These are phyloP conservation scores for Brachionus paranguensis DNA, from an alignment of 1,140 invertebrate genomes.

Conservation along the genomic window DNA sequence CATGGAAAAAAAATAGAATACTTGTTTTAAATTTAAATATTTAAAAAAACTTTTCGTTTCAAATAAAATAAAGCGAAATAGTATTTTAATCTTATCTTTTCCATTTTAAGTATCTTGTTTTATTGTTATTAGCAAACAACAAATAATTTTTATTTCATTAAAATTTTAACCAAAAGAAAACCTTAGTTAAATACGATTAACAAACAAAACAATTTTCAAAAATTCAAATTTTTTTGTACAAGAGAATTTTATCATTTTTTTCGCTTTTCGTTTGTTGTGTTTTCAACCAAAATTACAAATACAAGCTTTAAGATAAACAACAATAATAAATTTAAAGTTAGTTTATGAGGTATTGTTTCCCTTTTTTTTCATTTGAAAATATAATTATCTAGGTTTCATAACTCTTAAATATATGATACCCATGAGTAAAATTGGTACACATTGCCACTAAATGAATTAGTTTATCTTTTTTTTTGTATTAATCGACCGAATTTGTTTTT, in stretches of 20 bases:
- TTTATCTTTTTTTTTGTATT: neutral
- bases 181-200: conserved; percentile 10
- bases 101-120: neutral
- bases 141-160: neutral
- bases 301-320: neutral
- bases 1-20: neutral
- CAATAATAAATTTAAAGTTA: neutral
- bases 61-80: neutral
- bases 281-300: neutral
- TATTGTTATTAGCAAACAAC: conserved; percentile 1
- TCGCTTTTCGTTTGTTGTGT: neutral
- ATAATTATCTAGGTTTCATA: neutral
- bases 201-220: neutral
- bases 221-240: neutral
- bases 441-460: neutral
- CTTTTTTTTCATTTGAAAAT: neutral
- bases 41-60: neutral
- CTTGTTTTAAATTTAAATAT: neutral
- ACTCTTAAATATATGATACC: neutral
- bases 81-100: conserved; percentile 22
- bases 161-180: neutral
- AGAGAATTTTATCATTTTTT: neutral
- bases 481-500: neutral
- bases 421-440: neutral
- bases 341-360: neutral